A percentile compares a stretch with the other conserved stretches of the same genome.
Conservation (phyloP, 64 coral and sea anemone species). For the Montipora efflorescens region DNA sequence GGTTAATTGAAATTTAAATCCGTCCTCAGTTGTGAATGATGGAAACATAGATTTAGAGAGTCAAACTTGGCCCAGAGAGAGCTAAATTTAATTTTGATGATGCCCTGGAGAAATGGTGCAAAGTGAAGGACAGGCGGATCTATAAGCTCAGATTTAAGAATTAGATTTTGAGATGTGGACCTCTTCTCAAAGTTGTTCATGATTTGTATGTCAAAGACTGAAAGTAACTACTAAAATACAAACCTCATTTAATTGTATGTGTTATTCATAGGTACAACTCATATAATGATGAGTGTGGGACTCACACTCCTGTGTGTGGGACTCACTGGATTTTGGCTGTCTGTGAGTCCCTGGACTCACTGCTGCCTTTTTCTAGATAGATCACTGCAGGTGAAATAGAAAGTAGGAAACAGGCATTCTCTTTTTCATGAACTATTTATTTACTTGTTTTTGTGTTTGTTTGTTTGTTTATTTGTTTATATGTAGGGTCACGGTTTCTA, state of each 20-base stretch:
- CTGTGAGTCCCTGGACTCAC: conserved; percentile 49
- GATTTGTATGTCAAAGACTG: conserved; percentile 35
- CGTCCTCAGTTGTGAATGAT: too few relatives aligned
- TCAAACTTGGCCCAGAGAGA: conserved; percentile 37
- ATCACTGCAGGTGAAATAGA: conserved; percentile 10
- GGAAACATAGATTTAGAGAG: neutral
- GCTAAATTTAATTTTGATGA: conserved; percentile 37
- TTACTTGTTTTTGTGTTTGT: too few relatives aligned
- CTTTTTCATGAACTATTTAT: too few relatives aligned
- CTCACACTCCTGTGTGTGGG: conserved; percentile 14
- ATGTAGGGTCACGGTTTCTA: too few relatives aligned
- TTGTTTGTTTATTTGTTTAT: too few relatives aligned
- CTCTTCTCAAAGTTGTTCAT: neutral
- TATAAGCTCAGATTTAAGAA: conserved; percentile 63
- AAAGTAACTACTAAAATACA: conserved; percentile 29
- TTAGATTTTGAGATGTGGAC: conserved; percentile 15
- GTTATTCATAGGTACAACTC: neutral
- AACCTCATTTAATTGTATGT: neutral
- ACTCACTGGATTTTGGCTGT: conserved; percentile 34
- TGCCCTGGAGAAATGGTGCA: neutral
- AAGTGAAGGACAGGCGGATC: conserved; percentile 30
- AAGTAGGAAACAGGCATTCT: too few relatives aligned
- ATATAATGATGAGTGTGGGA: conserved; percentile 21
- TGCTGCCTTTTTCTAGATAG: conserved; percentile 50
- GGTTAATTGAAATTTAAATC: too few relatives aligned